A percentile compares a stretch with the other conserved stretches of the same genome.
These are phyloP conservation scores for Ondatra zibethicus DNA, from an alignment of 2,113 vertebrate species.

Conservation along the genomic window DNA sequence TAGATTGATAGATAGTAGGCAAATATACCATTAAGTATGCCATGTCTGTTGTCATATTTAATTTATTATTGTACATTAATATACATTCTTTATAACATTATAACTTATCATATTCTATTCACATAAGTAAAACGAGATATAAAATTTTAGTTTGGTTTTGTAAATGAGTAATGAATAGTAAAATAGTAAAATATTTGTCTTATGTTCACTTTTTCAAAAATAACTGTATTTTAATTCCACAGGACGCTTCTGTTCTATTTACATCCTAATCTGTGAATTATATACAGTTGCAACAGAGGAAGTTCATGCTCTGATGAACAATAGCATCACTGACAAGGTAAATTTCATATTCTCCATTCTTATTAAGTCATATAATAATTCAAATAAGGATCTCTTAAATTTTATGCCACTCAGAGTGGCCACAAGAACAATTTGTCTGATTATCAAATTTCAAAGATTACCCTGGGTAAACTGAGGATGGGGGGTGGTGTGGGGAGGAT, in stretches of 20 bases:
- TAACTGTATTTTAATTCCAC: neutral
- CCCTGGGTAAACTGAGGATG: too few species aligned
- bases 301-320: neutral
- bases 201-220: neutral
- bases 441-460: too few species aligned
- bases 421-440: neutral
- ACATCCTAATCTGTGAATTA: neutral
- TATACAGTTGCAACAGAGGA: neutral
- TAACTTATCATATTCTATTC: neutral
- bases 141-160: neutral
- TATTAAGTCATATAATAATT: neutral
- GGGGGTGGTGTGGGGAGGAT: too few species aligned
- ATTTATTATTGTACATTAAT: neutral
- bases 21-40: neutral
- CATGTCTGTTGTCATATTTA: neutral
- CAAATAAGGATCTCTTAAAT: neutral
- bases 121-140: neutral
- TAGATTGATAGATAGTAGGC: neutral
- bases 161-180: neutral
- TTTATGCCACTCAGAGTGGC: neutral
- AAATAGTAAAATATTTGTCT: neutral
- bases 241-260: neutral
- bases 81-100: neutral
- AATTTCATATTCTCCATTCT: slow-evolving; percentile 14
- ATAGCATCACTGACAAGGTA: neutral